A percentile compares a stretch with the other conserved stretches of the same genome.
Conservation (phyloP, 2,888 invertebrate species). For the Anoplius nigerrimus region DNA sequence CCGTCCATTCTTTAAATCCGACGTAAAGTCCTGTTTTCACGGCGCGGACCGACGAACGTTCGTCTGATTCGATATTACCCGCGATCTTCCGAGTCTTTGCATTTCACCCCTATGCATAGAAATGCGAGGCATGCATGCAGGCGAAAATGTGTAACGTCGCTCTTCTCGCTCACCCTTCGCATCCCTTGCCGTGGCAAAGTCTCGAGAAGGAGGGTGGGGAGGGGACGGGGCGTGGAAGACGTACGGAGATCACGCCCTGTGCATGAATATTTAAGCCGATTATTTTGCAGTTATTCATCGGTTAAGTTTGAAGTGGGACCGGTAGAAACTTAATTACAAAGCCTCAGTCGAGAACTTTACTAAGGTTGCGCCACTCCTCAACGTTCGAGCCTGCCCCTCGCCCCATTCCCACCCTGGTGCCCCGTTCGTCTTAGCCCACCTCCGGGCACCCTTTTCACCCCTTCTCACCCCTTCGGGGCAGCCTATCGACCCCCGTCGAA, state of each 20-base stretch:
- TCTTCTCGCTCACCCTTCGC: too few species aligned
- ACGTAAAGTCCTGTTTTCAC: too few species aligned
- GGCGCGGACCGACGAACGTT: too few species aligned
- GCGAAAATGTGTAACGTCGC: too few species aligned
- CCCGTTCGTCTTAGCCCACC: background rate
- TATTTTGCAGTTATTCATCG: conserved; percentile 69
- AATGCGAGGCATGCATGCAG: too few species aligned
- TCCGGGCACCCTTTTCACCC: conserved; percentile 7
- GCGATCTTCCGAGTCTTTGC: too few species aligned
- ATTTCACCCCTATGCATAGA: too few species aligned
- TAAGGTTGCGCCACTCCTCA: conserved; percentile 24
- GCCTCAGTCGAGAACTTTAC: conserved; percentile 61
- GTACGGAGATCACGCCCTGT: conserved; percentile 30
- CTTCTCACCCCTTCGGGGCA: conserved; percentile 26
- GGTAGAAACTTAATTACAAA: conserved; percentile 52
- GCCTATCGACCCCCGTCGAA: conserved; percentile 5
- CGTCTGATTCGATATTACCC: too few species aligned
- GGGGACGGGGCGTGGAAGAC: background rate
- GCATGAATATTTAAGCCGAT: conserved; percentile 69
- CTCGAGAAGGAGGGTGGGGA: too few species aligned
- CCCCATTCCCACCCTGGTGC: background rate
- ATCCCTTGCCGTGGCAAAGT: too few species aligned
- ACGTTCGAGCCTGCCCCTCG: background rate
- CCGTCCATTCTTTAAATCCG: too few species aligned
- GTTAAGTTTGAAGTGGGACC: conserved; percentile 56